phyloP scores from a whole-genome alignment of 1,140 invertebrate species.

The Zaprionus lachaisei region DNA sequence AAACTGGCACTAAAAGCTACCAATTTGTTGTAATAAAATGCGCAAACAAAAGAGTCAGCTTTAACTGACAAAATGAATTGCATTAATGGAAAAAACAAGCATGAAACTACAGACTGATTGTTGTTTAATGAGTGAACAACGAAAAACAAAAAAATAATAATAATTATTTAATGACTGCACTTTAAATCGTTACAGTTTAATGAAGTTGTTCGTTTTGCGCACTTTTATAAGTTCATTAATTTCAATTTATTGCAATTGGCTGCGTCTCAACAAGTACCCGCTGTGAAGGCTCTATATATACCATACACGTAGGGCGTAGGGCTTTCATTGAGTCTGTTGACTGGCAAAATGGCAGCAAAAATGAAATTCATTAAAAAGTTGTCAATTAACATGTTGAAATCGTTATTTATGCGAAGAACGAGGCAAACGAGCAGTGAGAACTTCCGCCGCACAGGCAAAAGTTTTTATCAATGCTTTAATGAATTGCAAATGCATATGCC shows the following conservation, averaged over 20 bases:
- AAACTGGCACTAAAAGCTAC: too few species aligned
- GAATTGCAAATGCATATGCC: conserved; percentile 45
- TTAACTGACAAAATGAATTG: conserved; percentile 56
- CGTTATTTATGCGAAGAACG: conserved; percentile 45
- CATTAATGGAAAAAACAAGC: conserved; percentile 47
- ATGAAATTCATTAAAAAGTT: conserved; percentile 75
- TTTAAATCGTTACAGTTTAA: conserved; percentile 64
- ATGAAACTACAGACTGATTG: conserved; percentile 37
- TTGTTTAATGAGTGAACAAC: conserved; percentile 48
- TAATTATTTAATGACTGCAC: conserved; percentile 63
- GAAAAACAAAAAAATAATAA: conserved; percentile 23
- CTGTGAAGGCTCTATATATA: neutral
- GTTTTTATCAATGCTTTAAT: conserved; percentile 68
- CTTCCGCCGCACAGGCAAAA: conserved; percentile 46
- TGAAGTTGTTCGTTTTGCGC: conserved; percentile 41
- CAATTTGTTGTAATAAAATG: conserved; percentile 11
- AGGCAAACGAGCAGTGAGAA: conserved; percentile 54
- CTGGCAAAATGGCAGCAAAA: conserved; percentile 47
- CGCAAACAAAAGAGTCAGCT: conserved; percentile 28
- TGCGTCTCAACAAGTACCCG: conserved; percentile 31
- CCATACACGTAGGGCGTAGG: neutral
- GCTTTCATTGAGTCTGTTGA: neutral
- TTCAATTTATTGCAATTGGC: conserved; percentile 70
- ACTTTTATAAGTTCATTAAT: conserved; percentile 70
- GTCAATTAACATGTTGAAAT: conserved; percentile 74